Evolutionary conservation across 2,113 vertebrate species (phyloP), one percentile per base, ranked within the genome.

Genomic region (Tupaia tana): DNA sequence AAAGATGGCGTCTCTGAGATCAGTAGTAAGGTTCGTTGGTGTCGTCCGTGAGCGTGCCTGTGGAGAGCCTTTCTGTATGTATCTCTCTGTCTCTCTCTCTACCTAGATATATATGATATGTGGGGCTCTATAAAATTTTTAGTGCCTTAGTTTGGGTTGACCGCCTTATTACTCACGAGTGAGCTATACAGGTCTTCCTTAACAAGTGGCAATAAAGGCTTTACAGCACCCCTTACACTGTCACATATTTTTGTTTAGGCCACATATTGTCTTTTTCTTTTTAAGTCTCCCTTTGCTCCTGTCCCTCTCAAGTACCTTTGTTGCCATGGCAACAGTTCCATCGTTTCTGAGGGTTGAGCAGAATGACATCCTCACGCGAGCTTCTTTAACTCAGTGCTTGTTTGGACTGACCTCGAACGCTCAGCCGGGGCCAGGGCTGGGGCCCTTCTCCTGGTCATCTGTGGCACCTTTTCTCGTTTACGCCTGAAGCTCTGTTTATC

Each of bases 161-260:
- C 96, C 81, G 89, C 96, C 97, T 97, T 97, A 96, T 90, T 95
- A 82, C 97, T 95, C 97, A 96, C 96, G 81, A 96, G 97, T 91
- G 97, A 91, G 96, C 97, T 92, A 66, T 97, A 63, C 96, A 67
- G 97, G 96, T 96, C 97, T 96, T 96, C 97, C 96, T 90, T 97
- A 96, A 96, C 97, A 97, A 96, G 97, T 97, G 95, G 89, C 93
- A 94, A 8, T 97, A 97, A 97, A 97, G 96, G 90, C 94, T 97
- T 96, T 96, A 98, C 87, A 59, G 27, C 78, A 87, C 96, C 96
- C 97, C 90, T 95, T 75, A 83, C 96, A 43, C 95, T 54, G 0
- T 64, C 95, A 87, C 96, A 86, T 79, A 86, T 84, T 96, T 92
- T 96, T 95, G 96, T 96, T 96, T 95, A 94, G 96, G 91, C 95